Evolutionary conservation across 2,888 invertebrate species (phyloP).

Genomic region (Malthinus seriepunctatus): DNA sequence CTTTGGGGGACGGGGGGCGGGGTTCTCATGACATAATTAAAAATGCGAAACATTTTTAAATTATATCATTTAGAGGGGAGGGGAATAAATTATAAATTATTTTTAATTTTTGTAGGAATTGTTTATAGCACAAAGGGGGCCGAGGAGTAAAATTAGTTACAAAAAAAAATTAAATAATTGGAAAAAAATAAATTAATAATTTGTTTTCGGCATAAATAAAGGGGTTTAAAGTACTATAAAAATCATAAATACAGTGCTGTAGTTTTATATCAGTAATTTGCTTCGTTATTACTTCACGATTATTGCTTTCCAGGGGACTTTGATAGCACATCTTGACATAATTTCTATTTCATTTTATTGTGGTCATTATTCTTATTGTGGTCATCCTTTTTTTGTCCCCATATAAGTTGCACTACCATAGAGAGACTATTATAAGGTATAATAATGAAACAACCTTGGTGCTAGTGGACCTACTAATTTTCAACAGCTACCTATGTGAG

Average conservation of each 20-base stretch:
- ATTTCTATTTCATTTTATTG: conserved; percentile 28
- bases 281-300: conserved; percentile 25
- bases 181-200: background rate
- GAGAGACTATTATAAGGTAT: conserved; percentile 39
- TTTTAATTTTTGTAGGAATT: too few relatives aligned
- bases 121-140: too few relatives aligned
- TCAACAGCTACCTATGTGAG: background rate
- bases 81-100: too few relatives aligned
- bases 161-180: too few relatives aligned
- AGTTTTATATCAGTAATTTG: conserved; percentile 21
- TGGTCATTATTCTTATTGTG: conserved; percentile 28
- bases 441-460: conserved; percentile 40
- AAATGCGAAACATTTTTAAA: too few relatives aligned
- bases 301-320: conserved; percentile 22
- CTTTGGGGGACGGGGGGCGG: too few relatives aligned
- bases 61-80: too few relatives aligned
- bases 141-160: too few relatives aligned
- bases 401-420: conserved; percentile 35
- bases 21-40: too few relatives aligned
- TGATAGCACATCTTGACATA: conserved; percentile 25
- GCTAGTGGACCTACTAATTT: conserved; percentile 28
- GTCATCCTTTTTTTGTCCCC: conserved; percentile 28
- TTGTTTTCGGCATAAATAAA: conserved; percentile 5
- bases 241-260: conserved; percentile 20
- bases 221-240: conserved; percentile 6